These are phyloP conservation scores for Volucella inflata DNA, from an alignment of 2,888 invertebrate species.

Conservation along the genomic window DNA sequence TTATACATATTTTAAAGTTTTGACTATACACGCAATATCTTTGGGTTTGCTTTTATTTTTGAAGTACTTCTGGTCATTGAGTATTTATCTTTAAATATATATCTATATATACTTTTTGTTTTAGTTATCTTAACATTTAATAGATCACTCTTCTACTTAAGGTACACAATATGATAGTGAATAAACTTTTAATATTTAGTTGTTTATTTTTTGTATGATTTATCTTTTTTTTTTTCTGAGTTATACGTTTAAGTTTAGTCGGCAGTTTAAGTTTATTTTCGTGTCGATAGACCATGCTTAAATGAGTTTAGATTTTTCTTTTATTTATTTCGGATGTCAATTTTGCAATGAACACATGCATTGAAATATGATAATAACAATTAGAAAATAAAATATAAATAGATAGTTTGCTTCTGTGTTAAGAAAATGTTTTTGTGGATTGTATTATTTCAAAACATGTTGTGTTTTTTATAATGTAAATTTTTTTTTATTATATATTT, in stretches of 20 bases:
- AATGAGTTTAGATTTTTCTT: slow-evolving; percentile 41
- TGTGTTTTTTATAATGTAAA: slow-evolving; percentile 14
- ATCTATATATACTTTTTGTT: slow-evolving; percentile 38
- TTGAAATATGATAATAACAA: slow-evolving; percentile 3
- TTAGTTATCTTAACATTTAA: slow-evolving; percentile 63
- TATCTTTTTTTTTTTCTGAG: slow-evolving; percentile 54
- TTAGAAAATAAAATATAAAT: too few species aligned
- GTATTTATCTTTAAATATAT: slow-evolving; percentile 21
- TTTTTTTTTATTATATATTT: slow-evolving; percentile 37
- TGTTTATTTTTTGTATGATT: slow-evolving; percentile 34
- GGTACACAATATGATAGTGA: slow-evolving; percentile 72
- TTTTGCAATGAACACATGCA: slow-evolving; percentile 67
- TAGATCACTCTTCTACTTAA: slow-evolving; percentile 72
- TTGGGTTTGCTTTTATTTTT: slow-evolving; percentile 63
- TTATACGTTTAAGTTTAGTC: slow-evolving; percentile 71
- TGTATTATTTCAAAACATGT: slow-evolving; percentile 62
- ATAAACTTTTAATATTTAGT: slow-evolving; percentile 57
- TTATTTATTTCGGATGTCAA: slow-evolving; percentile 24
- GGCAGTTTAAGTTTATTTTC: slow-evolving; percentile 73
- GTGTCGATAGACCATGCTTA: slow-evolving; percentile 70
- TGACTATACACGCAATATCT: slow-evolving; percentile 60
- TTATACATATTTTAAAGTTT: slow-evolving; percentile 34
- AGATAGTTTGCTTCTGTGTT: slow-evolving; percentile 53
- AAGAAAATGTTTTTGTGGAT: slow-evolving; percentile 49
- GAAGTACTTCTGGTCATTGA: slow-evolving; percentile 68